Base-by-base conservation (phyloP, 2,888 invertebrate species). In the Calephelis perditalis region DNA sequence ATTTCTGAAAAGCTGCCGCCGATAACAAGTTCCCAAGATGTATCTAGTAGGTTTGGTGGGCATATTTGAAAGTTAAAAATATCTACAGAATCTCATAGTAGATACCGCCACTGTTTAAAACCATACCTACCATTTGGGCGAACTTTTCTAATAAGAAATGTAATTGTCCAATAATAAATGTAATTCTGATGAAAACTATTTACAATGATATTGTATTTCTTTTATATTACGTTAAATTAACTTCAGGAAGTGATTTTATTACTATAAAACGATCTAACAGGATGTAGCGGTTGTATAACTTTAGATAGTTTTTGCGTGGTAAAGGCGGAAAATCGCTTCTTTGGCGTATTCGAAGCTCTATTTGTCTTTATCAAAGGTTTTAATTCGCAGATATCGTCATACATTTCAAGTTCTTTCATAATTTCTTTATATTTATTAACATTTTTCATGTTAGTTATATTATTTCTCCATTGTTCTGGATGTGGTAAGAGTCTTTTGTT, bases 341-440 rank as follows among this genome's bases (percentile, higher is more conserved):
- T 70, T 3, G 77, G 72, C 12, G 86, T 87, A 65, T 87, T 87
- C 5, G 80, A 84, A 36, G 89, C 89, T 65, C 88, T 76, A 62
- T 82, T 86, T 0, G 82, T 72, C 63, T 77, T 86, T 1, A 66
- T 63, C 3, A 79, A 77, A 5, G 75, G 72, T 58, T 77, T 77
- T 6, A 79, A 15, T 37, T 80, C 79, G 10, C 73, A 73, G 40
- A 83, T 68, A 65, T 84, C 82, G 0, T 83, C 82, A 61, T 79
- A 84, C 67, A 78, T 76, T 66, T 78, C 69, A 10, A 84, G 68
- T 37, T 75, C 77, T 46, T 77, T 72, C 78, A 89, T 84, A 52
- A 89, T 85, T 70, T 88, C 86, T 35, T 73, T 75, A 67, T 87
- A 88, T 61, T 78, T 81, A 0, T 75, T 76, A 12, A 81, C 26